Evolutionary conservation across 2,888 invertebrate genomes (phyloP), one percentile per base, ranked within the genome.

Genomic region (Nymphalis c-album): DNA sequence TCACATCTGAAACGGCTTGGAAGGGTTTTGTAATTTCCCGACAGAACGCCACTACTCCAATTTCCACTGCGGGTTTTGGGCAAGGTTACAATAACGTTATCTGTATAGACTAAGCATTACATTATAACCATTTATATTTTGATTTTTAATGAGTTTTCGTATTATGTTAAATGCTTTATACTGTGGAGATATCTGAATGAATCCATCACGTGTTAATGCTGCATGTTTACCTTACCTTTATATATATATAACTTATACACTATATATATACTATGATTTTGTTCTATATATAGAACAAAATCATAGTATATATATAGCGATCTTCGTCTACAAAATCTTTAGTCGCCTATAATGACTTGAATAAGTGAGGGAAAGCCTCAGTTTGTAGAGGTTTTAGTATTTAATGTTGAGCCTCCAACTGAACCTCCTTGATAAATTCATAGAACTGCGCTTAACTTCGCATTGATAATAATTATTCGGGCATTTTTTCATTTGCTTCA

Each of bases 21-120:
- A 71, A 64, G 80, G 83, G 81, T 86, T 85, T 84, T 75, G 76
- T 78, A 83, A 57, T 40, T 40, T 57, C 18, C 57, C 35, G 40
- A 20, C n/a, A 55, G 80, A 81, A 78, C 78, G 78, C 78, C 76
- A 73, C 76, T 73, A 76, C 75, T 77, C 78, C 71, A 83, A 82
- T 84, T 81, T 81, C 80, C 77, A 78, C 77, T 65, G 67, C 68
- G 67, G 77, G 80, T 77, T 73, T 74, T 72, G 69, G 75, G 77
- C 77, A 80, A 79, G 76, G 77, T 80, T 82, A 77, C 67, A 79
- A 75, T 75, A 77, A 35, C 18, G 64, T 40, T 62, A 61, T 55
- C 18, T n/a, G 35, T 17, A 58, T 60, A 35, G 2, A 18, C n/a
- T 45, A 6, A 40, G 3, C 40, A 46, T n/a, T n/a, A n/a, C n/a